A percentile compares a stretch with the other conserved stretches of the same genome.
Evolutionary conservation across 2,113 vertebrate genomes (phyloP).

Genomic region (Cercocebus atys): DNA sequence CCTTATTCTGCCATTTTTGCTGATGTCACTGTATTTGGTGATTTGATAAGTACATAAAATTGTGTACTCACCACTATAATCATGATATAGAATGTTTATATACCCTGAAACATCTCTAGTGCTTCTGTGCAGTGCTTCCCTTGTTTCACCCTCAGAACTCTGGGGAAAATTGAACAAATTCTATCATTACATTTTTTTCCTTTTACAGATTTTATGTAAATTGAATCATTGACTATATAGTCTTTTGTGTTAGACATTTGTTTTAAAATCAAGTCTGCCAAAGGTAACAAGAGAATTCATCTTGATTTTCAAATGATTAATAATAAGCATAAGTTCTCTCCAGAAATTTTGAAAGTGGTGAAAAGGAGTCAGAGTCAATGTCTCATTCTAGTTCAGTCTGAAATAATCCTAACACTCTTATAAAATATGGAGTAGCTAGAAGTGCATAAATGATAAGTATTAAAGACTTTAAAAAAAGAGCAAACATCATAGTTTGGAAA

Average conservation of each 20-base stretch:
- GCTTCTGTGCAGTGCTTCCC: neutral
- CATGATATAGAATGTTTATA: neutral
- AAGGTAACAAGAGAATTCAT: neutral
- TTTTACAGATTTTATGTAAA: neutral
- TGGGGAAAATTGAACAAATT: neutral
- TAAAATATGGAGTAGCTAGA: conserved; percentile 46
- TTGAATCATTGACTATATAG: neutral
- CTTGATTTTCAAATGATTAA: neutral
- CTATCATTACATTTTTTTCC: neutral
- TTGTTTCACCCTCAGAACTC: neutral
- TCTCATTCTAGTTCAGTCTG: conserved; percentile 47
- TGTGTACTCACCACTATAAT: neutral
- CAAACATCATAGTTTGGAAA: conserved; percentile 80
- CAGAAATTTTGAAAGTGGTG: conserved; percentile 25
- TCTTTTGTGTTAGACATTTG: neutral
- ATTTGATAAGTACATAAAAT: neutral
- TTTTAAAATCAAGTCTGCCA: neutral
- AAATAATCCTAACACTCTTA: conserved; percentile 66
- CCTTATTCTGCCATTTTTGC: neutral
- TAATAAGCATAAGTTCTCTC: neutral
- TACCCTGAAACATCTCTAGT: neutral
- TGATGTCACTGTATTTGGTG: neutral
- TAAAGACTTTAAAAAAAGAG: conserved; percentile 69
- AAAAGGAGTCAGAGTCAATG: conserved; percentile 16
- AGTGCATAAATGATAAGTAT: conserved; percentile 66